Evolutionary conservation across 2,888 invertebrate species (phyloP).

Genomic region (Sesia apiformis): DNA sequence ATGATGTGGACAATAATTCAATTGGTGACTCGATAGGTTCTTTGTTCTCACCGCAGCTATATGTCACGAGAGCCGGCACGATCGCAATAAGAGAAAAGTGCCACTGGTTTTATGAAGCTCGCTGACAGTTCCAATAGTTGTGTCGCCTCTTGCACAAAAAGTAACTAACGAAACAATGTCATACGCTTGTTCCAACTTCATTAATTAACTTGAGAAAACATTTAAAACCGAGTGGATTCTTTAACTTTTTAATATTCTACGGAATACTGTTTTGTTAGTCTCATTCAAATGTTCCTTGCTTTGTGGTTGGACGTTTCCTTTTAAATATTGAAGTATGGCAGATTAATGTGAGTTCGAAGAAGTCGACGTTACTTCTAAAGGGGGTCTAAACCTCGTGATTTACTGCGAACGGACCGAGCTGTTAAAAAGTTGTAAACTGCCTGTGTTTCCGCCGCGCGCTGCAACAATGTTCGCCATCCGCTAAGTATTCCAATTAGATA

Average conservation of each 20-base stretch:
- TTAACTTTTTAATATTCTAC: neutral
- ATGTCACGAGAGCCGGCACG: slow-evolving; percentile 29
- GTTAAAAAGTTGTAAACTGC: slow-evolving; percentile 73
- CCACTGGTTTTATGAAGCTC: slow-evolving; percentile 49
- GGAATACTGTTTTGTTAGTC: neutral
- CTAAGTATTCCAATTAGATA: slow-evolving; percentile 1
- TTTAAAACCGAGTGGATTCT: neutral
- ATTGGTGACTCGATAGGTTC: neutral
- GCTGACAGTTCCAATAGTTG: slow-evolving; percentile 51
- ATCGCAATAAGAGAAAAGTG: slow-evolving; percentile 25
- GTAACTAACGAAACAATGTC: neutral
- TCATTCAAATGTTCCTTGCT: slow-evolving; percentile 22
- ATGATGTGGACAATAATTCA: too few species aligned
- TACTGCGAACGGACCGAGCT: slow-evolving; percentile 56
- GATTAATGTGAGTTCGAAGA: slow-evolving; percentile 72
- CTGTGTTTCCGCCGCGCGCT: slow-evolving; percentile 59
- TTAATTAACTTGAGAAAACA: neutral
- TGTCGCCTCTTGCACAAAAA: slow-evolving; percentile 12
- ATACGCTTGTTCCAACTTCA: too few species aligned
- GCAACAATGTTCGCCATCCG: slow-evolving; percentile 47
- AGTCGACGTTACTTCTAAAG: slow-evolving; percentile 70
- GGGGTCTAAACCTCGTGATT: slow-evolving; percentile 64
- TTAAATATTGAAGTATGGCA: slow-evolving; percentile 64
- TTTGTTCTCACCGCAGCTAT: slow-evolving; percentile 13
- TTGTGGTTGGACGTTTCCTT: slow-evolving; percentile 56